Base-by-base conservation (phyloP, 2,797 vertebrate species). In the Amblyraja radiata region DNA sequence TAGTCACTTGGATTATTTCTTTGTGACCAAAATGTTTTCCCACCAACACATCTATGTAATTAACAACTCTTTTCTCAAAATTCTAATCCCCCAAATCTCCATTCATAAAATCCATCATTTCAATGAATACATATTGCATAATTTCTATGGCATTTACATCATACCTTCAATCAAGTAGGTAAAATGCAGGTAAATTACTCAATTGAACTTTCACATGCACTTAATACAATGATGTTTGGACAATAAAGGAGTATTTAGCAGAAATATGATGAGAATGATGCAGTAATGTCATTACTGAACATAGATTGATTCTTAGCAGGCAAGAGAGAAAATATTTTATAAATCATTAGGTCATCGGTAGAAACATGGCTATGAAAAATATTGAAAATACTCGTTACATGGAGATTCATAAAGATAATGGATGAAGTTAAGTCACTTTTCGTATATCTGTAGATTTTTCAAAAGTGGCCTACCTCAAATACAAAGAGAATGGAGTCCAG, bases 401-500 rank as follows among this genome's bases (percentile, higher is more conserved):
- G 21, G 16, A 68, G 65, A 68, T 74, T 74, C 71, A 25, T 21
- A 21, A 25, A 25, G 21, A 74, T 68, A 21, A 74, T 74, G 71
- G 6, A 74, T 74, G 71, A 21, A 74, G 18, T 74, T 21, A 74
- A 7, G 0, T 74, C 6, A 21, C 93, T 93, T 36, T 90, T 94
- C 93, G 93, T 81, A 93, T 16, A 94, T 77, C 0, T 74, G 14
- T 74, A 93, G 73, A 74, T 78, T 21, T 28, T 46, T 46, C 65
- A 36, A 74, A 90, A 93, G 68, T 36, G 78, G 98, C 99, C 98
- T 98, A 99, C 99, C 98, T 99, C 99, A 97, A 99, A 99, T 97
- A 99, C 97, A 98, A 98, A 99, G 95, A 99, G 98, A 95, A 99
- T 98, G 94, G 98, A 99, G 98, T 99, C 99, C 98, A 99, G 98